Evolutionary conservation across 2,888 invertebrate genomes (phyloP).

Genomic region (Cabera pusaria): DNA sequence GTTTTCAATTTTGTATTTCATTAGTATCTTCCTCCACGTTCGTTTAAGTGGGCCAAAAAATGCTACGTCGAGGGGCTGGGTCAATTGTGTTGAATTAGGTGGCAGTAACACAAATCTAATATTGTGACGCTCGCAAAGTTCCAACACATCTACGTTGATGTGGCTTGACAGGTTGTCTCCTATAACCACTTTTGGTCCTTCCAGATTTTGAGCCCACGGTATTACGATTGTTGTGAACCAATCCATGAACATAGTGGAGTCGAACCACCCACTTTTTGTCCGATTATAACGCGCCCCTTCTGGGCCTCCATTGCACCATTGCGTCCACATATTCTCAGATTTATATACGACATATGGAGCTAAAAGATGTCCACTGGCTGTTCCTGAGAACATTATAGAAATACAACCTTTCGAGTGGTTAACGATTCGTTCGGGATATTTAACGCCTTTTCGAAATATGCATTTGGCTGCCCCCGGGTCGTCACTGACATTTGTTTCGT

Average conservation of each 20-base stretch:
- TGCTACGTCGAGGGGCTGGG: conserved; percentile 28
- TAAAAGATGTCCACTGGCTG: conserved; percentile 2
- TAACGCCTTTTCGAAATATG: conserved; percentile 7
- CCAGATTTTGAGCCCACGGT: not conserved
- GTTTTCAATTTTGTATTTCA: conserved; percentile 23
- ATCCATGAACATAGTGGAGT: conserved; percentile 7
- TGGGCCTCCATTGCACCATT: conserved; percentile 19
- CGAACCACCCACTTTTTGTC: conserved; percentile 32
- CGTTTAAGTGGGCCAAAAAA: conserved; percentile 31
- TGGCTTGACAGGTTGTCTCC: conserved; percentile 9
- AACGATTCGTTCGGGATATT: conserved; percentile 10
- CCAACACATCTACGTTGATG: conserved; percentile 14
- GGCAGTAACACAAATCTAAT: conserved; percentile 29
- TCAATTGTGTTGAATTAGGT: conserved; percentile 29
- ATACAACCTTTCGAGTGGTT: conserved; percentile 4
- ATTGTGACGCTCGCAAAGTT: conserved; percentile 19
- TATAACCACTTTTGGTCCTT: conserved; percentile 12
- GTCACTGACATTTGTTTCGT: conserved; percentile 11
- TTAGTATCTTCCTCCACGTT: conserved; percentile 28
- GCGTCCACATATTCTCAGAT: conserved; percentile 1
- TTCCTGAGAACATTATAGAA: conserved; percentile 7
- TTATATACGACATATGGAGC: conserved; percentile 13
- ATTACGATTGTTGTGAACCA: conserved; percentile 5
- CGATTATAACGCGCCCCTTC: conserved; percentile 25
- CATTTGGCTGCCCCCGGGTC: conserved; percentile 8